Evolutionary conservation across 2,113 vertebrate species (phyloP).

Genomic region (Tachysurus vachellii): DNA sequence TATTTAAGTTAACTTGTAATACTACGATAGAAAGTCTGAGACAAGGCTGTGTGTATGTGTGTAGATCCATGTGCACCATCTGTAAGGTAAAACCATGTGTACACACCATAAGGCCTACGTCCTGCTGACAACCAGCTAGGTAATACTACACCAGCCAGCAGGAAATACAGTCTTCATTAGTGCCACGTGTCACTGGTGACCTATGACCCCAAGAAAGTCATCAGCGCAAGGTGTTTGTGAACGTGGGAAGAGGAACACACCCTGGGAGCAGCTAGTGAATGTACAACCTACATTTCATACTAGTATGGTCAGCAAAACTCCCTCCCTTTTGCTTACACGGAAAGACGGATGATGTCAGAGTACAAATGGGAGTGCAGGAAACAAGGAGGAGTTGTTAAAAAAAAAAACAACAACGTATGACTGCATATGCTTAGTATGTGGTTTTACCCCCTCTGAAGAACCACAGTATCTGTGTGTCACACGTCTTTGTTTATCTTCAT

Average conservation of each 20-base stretch:
- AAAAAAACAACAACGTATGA: background rate
- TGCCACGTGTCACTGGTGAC: slow-evolving; percentile 55
- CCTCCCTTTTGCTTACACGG: background rate
- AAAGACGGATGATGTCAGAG: background rate
- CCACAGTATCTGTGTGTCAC: background rate
- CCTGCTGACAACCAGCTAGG: slow-evolving; percentile 50
- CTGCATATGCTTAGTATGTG: background rate
- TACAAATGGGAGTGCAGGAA: slow-evolving; percentile 19
- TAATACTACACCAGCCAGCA: slow-evolving; percentile 51
- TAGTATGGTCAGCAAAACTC: background rate
- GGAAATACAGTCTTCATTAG: slow-evolving; percentile 36
- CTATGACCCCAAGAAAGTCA: slow-evolving; percentile 33
- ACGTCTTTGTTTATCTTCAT: no score
- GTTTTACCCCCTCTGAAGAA: background rate
- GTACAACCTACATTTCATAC: slow-evolving; percentile 6
- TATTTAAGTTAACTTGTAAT: background rate
- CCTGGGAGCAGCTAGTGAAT: slow-evolving; percentile 5
- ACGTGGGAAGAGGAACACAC: background rate
- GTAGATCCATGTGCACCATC: slow-evolving; percentile 11
- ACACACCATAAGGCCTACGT: slow-evolving; percentile 41
- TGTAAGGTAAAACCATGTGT: background rate
- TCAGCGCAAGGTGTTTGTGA: background rate
- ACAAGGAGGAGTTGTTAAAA: background rate
- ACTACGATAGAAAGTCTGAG: background rate
- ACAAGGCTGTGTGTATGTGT: background rate